A percentile compares a stretch with the other conserved stretches of the same genome.
Evolutionary conservation across 2,888 invertebrate species (phyloP).

Genomic region (Andrena trimmerana): DNA sequence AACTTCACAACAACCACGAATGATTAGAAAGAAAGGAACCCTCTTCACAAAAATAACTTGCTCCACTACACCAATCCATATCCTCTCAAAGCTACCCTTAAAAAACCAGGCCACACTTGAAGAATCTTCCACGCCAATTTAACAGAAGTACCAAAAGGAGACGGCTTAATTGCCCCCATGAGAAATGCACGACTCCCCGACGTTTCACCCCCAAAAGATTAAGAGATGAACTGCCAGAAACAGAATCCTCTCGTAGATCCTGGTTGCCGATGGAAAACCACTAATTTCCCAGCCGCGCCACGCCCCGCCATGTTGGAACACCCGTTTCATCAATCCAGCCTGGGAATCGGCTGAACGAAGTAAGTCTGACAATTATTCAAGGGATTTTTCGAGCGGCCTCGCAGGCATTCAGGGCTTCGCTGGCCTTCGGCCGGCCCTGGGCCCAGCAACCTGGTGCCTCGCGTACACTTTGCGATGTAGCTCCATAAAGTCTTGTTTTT

Average conservation of each 20-base stretch:
- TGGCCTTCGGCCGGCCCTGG: slow-evolving; percentile 66
- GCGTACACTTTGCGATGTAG: slow-evolving; percentile 68
- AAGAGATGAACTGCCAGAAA: too few species aligned
- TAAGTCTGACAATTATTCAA: slow-evolving; percentile 56
- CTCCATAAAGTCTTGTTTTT: slow-evolving; percentile 80
- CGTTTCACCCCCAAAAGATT: too few species aligned
- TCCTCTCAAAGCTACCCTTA: too few species aligned
- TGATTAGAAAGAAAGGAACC: too few species aligned
- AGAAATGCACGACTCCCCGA: too few species aligned
- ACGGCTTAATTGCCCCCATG: too few species aligned
- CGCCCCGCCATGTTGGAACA: not conserved
- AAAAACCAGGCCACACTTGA: too few species aligned
- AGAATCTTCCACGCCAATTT: too few species aligned
- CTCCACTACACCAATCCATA: too few species aligned
- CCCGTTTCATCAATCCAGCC: slow-evolving; percentile 11
- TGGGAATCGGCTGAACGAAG: slow-evolving; percentile 32
- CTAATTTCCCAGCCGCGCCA: slow-evolving; percentile 13
- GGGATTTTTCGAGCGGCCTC: slow-evolving; percentile 41
- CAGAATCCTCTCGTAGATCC: not conserved
- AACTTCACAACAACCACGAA: too few species aligned
- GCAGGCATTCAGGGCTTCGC: slow-evolving; percentile 51
- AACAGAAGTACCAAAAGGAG: too few species aligned
- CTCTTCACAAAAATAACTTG: too few species aligned
- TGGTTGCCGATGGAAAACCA: not conserved
- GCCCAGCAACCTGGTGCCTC: slow-evolving; percentile 61